A percentile compares a stretch with the other conserved stretches of the same genome.
Evolutionary conservation across 2,797 vertebrate species (phyloP).

Genomic region (Pseudochromis fuscus): DNA sequence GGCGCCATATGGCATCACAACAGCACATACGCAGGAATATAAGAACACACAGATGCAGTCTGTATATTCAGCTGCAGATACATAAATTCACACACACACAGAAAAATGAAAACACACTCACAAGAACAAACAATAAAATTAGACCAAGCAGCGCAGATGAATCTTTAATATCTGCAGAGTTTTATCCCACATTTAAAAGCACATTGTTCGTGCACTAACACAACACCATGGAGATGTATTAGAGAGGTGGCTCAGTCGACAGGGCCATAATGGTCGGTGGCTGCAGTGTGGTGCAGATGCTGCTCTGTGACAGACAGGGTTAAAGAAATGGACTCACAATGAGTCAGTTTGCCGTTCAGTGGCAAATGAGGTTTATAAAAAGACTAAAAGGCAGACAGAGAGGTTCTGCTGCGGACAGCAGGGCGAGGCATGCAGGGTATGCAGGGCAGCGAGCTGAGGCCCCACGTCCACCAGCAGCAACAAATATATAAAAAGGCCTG

Average conservation of each 20-base stretch:
- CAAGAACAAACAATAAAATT: conserved; percentile 15
- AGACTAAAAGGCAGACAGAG: conserved; percentile 64
- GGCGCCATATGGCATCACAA: conserved; percentile 31
- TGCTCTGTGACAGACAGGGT: conserved; percentile 2
- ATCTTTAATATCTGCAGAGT: neutral
- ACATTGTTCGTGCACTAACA: no score
- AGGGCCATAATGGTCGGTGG: conserved; percentile 5
- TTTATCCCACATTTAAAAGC: neutral
- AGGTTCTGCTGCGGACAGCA: conserved; percentile 54
- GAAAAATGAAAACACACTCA: neutral
- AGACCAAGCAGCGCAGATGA: conserved; percentile 6
- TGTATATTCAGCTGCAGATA: conserved; percentile 4
- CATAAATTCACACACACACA: neutral
- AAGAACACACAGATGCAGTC: conserved; percentile 1
- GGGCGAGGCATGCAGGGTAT: conserved; percentile 67
- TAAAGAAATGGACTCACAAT: conserved; percentile 32
- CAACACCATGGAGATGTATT: no score
- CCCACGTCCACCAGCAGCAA: neutral
- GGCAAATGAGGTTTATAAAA: conserved; percentile 76
- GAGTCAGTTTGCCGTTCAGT: conserved; percentile 45
- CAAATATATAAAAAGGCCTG: conserved; percentile 31
- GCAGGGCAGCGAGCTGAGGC: conserved; percentile 30
- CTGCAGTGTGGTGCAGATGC: conserved; percentile 9
- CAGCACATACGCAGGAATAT: neutral
- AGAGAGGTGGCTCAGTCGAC: no score